A percentile compares a stretch with the other conserved stretches of the same genome.
Evolutionary conservation across 2,888 invertebrate genomes (phyloP).

Genomic region (Standfussiana lucernea): DNA sequence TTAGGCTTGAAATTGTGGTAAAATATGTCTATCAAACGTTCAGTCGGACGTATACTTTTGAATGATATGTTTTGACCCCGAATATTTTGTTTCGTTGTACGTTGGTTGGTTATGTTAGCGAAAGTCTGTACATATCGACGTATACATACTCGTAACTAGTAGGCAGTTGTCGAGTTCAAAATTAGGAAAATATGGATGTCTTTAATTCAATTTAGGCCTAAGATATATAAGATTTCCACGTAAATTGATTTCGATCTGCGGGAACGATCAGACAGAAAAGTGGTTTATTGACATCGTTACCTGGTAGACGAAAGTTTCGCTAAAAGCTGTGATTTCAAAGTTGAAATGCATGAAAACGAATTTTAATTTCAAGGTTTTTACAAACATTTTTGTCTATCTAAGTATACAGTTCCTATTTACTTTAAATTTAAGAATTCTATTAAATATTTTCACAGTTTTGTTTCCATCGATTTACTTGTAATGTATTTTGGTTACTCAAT

Average conservation of each 20-base stretch:
- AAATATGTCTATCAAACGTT: background rate
- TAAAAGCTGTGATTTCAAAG: background rate
- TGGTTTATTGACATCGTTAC: background rate
- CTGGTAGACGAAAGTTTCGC: background rate
- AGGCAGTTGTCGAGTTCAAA: background rate
- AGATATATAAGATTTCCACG: background rate
- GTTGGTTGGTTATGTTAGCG: background rate
- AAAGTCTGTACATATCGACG: background rate
- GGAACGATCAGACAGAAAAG: background rate
- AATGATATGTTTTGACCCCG: background rate
- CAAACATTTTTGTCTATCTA: background rate
- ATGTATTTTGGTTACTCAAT: background rate
- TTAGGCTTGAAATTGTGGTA: background rate
- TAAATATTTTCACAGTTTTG: background rate
- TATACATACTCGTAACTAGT: background rate
- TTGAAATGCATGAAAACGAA: background rate
- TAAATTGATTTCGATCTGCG: background rate
- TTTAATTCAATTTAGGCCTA: background rate
- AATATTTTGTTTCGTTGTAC: background rate
- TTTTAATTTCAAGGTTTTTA: background rate
- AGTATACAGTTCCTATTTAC: background rate
- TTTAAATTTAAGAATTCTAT: background rate
- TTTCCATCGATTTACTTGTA: background rate
- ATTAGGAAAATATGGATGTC: background rate
- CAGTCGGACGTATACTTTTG: background rate